Evolutionary conservation across 2,888 invertebrate species (phyloP), one percentile per base, ranked within the genome.

Genomic region (Sminthurides aquaticus): DNA sequence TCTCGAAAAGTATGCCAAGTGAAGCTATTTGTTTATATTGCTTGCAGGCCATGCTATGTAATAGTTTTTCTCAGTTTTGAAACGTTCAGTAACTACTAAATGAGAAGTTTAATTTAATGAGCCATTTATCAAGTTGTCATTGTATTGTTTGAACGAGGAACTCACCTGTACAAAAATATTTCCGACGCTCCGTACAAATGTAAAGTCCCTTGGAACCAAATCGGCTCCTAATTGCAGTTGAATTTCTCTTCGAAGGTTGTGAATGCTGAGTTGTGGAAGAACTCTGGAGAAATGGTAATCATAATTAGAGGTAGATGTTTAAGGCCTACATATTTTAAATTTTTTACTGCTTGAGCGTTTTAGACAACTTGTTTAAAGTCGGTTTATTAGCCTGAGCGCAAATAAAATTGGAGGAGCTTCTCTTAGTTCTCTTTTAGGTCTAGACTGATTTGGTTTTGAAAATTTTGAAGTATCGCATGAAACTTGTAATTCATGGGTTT

Each of bases 111-210:
- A n/a, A n/a, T n/a, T 57, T 57, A 8, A 24, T 8, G 25, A 57
- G 8, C 5, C 11, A 57, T 8, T 15, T 20, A 54, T 15, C 27
- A 15, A 22, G 18, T 11, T 26, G 20, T 5, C 27, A 25, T 57
- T 11, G 29, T 11, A 28, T 25, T n/a, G 22, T n/a, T 43, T 28
- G 54, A 52, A 22, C 5, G 26, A 55, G 29, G 3, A 48, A 22
- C 69, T 75, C 78, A 81, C 80, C 78, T 78, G 77, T 49, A 81
- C 80, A 71, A 81, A 78, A 74, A 81, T 80, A 69, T 81, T 76
- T n/a, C 82, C 82, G n/a, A 81, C 81, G 71, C 80, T 78, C 74
- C 80, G 77, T 20, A 81, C 77, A 73, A 80, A 81, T 57, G 80
- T 79, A 75, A 78, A 82, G 65, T 80, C 79, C 60, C 77, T 72